Evolutionary conservation across 2,888 invertebrate species (phyloP).

Genomic region (Fissipunctia ypsillon): DNA sequence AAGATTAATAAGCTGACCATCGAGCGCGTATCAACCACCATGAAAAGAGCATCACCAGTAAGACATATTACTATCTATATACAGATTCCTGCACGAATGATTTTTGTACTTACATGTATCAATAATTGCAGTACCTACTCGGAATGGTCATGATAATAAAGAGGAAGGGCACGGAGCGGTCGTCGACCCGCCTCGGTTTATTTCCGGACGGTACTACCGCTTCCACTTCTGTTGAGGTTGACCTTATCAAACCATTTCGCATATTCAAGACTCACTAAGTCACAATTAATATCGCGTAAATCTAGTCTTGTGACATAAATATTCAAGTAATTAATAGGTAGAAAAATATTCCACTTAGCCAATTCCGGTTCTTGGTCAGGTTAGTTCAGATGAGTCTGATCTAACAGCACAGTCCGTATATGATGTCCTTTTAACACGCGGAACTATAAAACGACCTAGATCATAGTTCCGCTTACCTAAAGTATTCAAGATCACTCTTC

Average conservation of each 20-base stretch:
- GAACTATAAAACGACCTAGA: conserved; percentile 56
- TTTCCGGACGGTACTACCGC: conserved; percentile 70
- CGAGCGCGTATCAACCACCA: not conserved
- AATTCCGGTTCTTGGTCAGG: conserved; percentile 39
- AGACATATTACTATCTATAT: not conserved
- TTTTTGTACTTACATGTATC: not conserved
- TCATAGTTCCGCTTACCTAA: conserved; percentile 53
- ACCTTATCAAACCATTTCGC: conserved; percentile 71
- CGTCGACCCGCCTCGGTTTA: conserved; percentile 72
- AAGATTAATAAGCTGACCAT: not conserved
- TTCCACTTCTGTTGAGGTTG: conserved; percentile 65
- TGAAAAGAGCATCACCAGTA: conserved; percentile 1
- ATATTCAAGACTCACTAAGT: conserved; percentile 63
- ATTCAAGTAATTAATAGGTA: conserved; percentile 31
- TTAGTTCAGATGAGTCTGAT: conserved; percentile 34
- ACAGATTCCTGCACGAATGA: not conserved
- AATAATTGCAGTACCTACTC: conserved; percentile 7
- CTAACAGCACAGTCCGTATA: conserved; percentile 37
- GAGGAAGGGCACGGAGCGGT: conserved; percentile 73
- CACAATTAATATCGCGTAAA: conserved; percentile 31
- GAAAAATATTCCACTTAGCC: conserved; percentile 39
- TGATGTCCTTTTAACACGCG: conserved; percentile 58
- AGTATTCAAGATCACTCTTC: conserved; percentile 46
- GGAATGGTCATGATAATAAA: conserved; percentile 57
- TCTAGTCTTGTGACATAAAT: conserved; percentile 26